phyloP scores from a whole-genome alignment of 1,140 invertebrate genomes.

The Halesus radiatus region DNA sequence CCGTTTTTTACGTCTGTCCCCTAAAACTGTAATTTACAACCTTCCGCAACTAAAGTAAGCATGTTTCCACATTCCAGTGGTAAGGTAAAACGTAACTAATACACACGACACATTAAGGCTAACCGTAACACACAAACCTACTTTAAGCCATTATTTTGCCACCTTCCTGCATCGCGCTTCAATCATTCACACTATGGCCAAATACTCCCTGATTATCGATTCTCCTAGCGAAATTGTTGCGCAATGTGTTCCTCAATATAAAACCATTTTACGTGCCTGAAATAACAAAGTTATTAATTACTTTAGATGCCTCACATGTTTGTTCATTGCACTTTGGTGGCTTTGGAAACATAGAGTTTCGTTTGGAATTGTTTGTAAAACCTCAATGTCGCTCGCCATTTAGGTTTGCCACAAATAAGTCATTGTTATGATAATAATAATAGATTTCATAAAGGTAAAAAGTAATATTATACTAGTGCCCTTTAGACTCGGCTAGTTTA shows the following conservation, averaged over 20 bases:
- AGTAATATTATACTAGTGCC: conserved; percentile 10
- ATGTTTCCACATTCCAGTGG: too few species aligned
- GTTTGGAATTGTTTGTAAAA: conserved; percentile 10
- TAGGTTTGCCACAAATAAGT: too few species aligned
- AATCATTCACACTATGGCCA: conserved; percentile 8
- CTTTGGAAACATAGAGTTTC: not conserved
- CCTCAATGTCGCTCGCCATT: conserved; percentile 16
- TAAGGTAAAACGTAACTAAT: too few species aligned
- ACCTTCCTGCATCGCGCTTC: conserved; percentile 17
- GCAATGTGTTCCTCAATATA: conserved; percentile 22
- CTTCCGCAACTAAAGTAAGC: too few species aligned
- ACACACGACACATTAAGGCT: too few species aligned
- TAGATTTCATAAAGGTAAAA: not conserved
- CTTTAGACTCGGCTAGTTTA: conserved; percentile 17
- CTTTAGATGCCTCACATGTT: conserved; percentile 12
- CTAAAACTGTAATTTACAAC: too few species aligned
- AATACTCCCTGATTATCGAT: conserved; percentile 3
- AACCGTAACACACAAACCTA: conserved; percentile 26
- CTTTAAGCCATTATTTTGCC: conserved; percentile 9
- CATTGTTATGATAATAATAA: too few species aligned
- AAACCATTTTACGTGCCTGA: conserved; percentile 16
- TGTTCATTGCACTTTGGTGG: not conserved
- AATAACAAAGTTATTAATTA: not conserved
- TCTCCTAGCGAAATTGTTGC: not conserved
- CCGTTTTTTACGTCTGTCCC: too few species aligned